Evolutionary conservation across 2,888 invertebrate species (phyloP), one percentile per base, ranked within the genome.

Genomic region (Parapristionchus giblindavisi): DNA sequence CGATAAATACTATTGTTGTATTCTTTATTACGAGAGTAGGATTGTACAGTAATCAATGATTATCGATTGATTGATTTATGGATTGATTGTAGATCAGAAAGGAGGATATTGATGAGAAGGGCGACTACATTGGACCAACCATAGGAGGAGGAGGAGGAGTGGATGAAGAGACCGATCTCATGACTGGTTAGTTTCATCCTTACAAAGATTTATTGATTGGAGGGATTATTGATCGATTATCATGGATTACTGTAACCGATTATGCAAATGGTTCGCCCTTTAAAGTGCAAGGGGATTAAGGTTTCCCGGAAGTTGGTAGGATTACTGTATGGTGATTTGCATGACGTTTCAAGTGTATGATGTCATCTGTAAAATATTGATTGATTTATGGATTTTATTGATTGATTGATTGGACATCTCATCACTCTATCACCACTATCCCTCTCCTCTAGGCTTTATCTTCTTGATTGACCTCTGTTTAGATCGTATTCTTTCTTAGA

Each of bases 21-120:
- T 43, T 17, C 11, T 43, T 43, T 43, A 43, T 43, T 43, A 17
- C 56, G 54, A 29, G 27, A 56, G 14, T 3, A 17, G 27, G 0
- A 17, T 8, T 24, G 32, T 29, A 56, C 56, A 11, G 56, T 54
- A 54, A 14, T 54, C 8, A 58, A 34, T 58, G 5, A 60, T 36
- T 21, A 61, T 65, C 17, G 40, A 65, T 65, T 61, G 21, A n/a
- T n/a, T n/a, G n/a, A n/a, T 14, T 36, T 21, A 61, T 65, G 6
- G 40, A 65, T 65, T 61, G 21, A 4, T 51, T 68, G 21, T 36
- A 68, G 68, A 68, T 68, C 34, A 32, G 68, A 11, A 68, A 68
- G 36, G 68, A 68, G 24, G 68, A 68, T 27, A 52, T 68, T 51
- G 68, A 68, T 38, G 68, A 68, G 52, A 52, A 32, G 34, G 68